Base-by-base conservation (phyloP, 2,797 vertebrate genomes). In the Vireo griseus region DNA sequence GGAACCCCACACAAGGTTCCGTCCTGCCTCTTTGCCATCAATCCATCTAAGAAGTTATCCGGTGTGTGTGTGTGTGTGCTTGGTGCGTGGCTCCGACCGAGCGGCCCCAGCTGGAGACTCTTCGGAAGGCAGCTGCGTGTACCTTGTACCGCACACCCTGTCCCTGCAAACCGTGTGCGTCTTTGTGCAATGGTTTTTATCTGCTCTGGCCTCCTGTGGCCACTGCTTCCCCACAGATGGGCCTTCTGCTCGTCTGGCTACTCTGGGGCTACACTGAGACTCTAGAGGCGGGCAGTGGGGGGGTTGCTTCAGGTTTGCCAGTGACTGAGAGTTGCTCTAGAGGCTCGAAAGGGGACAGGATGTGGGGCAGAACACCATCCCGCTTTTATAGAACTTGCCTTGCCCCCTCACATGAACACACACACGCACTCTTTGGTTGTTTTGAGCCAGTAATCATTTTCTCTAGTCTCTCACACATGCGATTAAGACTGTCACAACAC, bases 151-250 rank as follows among this genome's bases (percentile, higher is more conserved):
- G 11, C 13, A 13, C 37, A 39, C 37, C 37, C 37, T 39, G 37
- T 11, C 13, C 11, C 37, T 39, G 13, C 37, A 39, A 13, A 15
- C 55, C 9, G 24, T 7, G 40, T 40, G 13, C 2, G 20, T 26
- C 9, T 69, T 35, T 61, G 20, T 47, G 29, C 16, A 21, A 10
- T 54, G 19, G 1, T 33, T 77, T 75, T 47, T 25, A 8, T 61
- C 33, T 61, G 11, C 47, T 47, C 29, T 33, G 33, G 24, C 22
- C 16, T 33, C 40, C 33, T 40, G 29, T 15, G 29, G 25, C 13
- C 19, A 39, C 28, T 0, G 0, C 15, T n/a, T 44, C 39, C 28
- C n/a, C 6, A 5, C 3, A 20, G 47, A 9, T 11, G 8, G 10
- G 16, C 19, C 13, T 67, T 58, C 62, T 45, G 54, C 13, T 45